phyloP scores from a whole-genome alignment of 2,888 invertebrate species.

The Danaus chrysippus region DNA sequence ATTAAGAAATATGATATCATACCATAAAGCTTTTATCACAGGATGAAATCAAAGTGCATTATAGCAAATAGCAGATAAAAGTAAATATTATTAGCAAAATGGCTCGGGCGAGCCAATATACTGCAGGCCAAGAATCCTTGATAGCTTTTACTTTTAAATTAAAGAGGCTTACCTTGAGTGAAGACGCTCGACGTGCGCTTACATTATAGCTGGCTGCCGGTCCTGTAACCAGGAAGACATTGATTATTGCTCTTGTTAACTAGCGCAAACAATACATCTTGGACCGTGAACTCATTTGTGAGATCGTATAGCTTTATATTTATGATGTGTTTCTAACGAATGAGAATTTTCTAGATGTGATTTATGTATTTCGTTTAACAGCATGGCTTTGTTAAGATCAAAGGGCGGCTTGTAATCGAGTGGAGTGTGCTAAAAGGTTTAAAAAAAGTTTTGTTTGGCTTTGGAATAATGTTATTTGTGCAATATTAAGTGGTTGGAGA shows the following conservation, averaged over 20 bases:
- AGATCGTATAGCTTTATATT: slow-evolving; percentile 3
- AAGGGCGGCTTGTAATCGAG: too few species aligned
- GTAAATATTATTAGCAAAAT: too few species aligned
- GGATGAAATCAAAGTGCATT: too few species aligned
- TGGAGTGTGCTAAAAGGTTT: too few species aligned
- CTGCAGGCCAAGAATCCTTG: slow-evolving; percentile 20
- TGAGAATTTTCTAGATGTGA: neutral
- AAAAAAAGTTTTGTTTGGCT: too few species aligned
- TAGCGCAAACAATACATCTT: slow-evolving; percentile 15
- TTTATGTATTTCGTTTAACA: too few species aligned
- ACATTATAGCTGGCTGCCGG: slow-evolving; percentile 72
- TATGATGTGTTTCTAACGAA: neutral
- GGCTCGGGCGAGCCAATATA: neutral
- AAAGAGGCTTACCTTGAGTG: slow-evolving; percentile 66
- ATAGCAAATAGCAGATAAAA: too few species aligned
- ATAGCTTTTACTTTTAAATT: slow-evolving; percentile 32
- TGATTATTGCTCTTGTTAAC: slow-evolving; percentile 11
- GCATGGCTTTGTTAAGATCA: too few species aligned
- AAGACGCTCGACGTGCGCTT: slow-evolving; percentile 66
- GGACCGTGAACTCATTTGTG: slow-evolving; percentile 20
- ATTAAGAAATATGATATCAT: too few species aligned
- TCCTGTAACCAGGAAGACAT: slow-evolving; percentile 52
- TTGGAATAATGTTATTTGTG: too few species aligned
- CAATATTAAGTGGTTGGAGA: too few species aligned
- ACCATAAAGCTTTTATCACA: too few species aligned